Evolutionary conservation across 2,113 vertebrate genomes (phyloP).

Genomic region (Acrocephalus arundinaceus): DNA sequence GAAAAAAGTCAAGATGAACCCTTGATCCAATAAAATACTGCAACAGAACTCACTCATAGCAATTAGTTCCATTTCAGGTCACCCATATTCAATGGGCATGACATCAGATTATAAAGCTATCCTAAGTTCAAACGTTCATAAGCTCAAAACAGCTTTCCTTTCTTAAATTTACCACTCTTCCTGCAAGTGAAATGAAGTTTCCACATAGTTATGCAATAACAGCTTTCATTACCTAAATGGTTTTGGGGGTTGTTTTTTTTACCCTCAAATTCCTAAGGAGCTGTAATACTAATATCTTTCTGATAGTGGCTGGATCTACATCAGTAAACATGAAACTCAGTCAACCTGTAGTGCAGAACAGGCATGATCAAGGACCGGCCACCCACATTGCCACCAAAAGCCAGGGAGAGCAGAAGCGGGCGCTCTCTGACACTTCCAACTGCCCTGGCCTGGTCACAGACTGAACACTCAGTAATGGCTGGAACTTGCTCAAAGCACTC

Average conservation of each 20-base stretch:
- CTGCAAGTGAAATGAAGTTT: background rate
- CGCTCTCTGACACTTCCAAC: background rate
- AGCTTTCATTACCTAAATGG: background rate
- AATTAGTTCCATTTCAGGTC: background rate
- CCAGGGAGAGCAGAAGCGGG: background rate
- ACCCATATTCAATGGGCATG: background rate
- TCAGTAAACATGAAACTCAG: background rate
- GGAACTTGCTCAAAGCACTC: background rate
- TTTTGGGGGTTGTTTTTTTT: background rate
- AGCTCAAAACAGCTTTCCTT: background rate
- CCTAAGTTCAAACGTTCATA: rapidly evolving
- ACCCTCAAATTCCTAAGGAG: background rate
- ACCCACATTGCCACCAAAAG: rapidly evolving
- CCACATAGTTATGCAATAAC: background rate
- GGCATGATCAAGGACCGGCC: rapidly evolving
- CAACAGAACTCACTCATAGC: background rate
- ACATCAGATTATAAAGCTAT: background rate
- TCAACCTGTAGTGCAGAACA: background rate
- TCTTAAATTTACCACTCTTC: background rate
- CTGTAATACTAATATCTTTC: background rate
- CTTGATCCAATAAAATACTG: background rate
- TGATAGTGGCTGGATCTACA: background rate
- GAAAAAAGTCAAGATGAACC: background rate
- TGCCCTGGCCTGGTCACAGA: background rate
- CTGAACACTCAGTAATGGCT: rapidly evolving